These are phyloP conservation scores for Leptura quadrifasciata DNA, from an alignment of 2,888 invertebrate genomes.

Conservation along the genomic window DNA sequence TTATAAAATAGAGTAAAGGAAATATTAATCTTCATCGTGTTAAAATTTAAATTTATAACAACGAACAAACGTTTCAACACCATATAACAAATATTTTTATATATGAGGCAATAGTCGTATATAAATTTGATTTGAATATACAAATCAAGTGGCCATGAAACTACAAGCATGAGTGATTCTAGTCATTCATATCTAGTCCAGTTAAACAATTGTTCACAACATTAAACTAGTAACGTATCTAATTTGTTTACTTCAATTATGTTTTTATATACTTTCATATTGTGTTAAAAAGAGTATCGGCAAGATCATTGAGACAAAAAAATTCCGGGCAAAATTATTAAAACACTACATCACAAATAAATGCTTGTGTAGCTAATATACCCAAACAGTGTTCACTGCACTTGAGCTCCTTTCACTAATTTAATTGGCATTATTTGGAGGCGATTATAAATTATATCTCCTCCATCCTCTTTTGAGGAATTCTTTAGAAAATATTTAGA, in stretches of 20 bases:
- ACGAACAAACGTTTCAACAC: slow-evolving; percentile 15
- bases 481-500: no score
- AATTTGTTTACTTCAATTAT: not conserved
- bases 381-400: no score
- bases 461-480: no score
- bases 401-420: no score
- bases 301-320: no score
- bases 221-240: not conserved
- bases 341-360: no score
- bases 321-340: no score
- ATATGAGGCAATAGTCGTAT: slow-evolving; percentile 21
- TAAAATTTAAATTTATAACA: not conserved
- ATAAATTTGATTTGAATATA: slow-evolving; percentile 11
- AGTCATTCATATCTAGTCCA: not conserved
- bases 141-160: slow-evolving; percentile 7
- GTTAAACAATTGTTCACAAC: not conserved
- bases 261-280: not conserved
- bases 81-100: slow-evolving; percentile 26
- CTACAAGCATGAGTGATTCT: slow-evolving; percentile 20
- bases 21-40: not conserved
- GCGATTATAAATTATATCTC: no score
- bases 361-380: no score
- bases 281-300: no score
- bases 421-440: no score
- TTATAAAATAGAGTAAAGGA: not conserved